Evolutionary conservation across 2,113 vertebrate genomes (phyloP), one percentile per base, ranked within the genome.

Genomic region (Seriola aureovittata): DNA sequence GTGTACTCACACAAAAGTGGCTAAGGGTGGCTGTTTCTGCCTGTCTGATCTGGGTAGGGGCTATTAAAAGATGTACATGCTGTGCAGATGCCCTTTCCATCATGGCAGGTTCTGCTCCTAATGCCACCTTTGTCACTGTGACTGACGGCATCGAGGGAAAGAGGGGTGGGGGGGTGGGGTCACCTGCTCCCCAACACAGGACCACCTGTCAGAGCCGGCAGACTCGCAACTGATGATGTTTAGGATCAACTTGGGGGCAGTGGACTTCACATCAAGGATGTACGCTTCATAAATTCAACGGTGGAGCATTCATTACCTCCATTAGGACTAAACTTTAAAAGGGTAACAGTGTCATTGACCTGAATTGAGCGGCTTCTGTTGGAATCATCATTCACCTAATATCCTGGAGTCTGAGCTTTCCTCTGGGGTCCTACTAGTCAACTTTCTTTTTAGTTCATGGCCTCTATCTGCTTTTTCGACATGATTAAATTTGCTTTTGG

Each of bases 31-130:
- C 46, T 68, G 40, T 73, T 5, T 79, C 80, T 82, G 29, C 6
- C 68, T 23, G 66, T 87, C 87, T 83, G 74, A 79, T 78, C 78
- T 21, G 60, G 10, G 75, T 7, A 58, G 82, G 50, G 71, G 79
- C 82, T 84, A 91, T 91, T 90, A 89, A 89, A 81, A 84, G 88
- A 78, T 71, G 58, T 66, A 32, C 92, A 88, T 78, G 91, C 87
- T 88, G 91, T 81, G 89, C 86, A 71, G 73, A 76, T 91, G 92
- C 85, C 91, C 90, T 93, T 92, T 92, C 84, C 81, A 73, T 82
- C 80, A 70, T 80, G 88, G 80, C 77, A 75, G 83, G 87, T 89
- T 85, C 78, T 71, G 78, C 71, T 81, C 78, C 81, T 89, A 83
- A 88, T 90, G 93, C 85, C 91, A 92, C 87, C 80, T 83, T 60